Base-by-base conservation (phyloP, 2,113 vertebrate species). In the Clarias batrachus region DNA sequence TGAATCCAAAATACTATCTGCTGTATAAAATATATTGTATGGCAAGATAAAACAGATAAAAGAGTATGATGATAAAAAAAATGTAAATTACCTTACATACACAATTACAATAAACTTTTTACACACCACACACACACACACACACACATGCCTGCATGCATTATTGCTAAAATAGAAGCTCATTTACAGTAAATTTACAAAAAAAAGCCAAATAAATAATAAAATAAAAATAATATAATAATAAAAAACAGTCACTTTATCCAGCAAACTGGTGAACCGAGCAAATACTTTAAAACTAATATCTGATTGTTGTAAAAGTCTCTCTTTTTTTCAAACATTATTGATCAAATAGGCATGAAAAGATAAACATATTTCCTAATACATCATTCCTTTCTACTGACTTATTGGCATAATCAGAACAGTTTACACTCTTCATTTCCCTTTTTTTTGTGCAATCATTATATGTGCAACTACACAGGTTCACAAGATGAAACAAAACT, bases 161-260 rank as follows among this genome's bases (percentile, higher is more conserved):
- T 9, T 9, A 17, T 6, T 56, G 4, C 14, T 77, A 52, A 78
- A n/a, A 27, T 17, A 33, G 3, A 59, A 57, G 17, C 9, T 23
- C 1, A 60, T 79, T 79, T 79, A 33, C 30, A 33, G 30, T 33
- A 33, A 59, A 59, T 59, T 3, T 54, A 78, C 52, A 78, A 80
- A 80, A 80, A 80, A 56, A 73, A 76, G 41, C 59, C 54, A n/a
- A 59, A 79, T 79, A 59, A 30, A 60, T 57, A n/a, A 54, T 33
- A 33, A 33, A 33, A 33, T 33, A 33, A 33, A 33, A 33, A 33
- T 33, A 33, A 33, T 33, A 33, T 33, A 33, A 33, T 33, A 33
- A 33, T 33, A 33, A 33, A 33, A 33, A 33, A 33, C 30, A 33
- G 21, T 52, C 25, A 74, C 8, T 74, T 21, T 48, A 74, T 13